These are phyloP conservation scores for Hyperoplus lanceolatus DNA, from an alignment of 2,797 vertebrate species.

Conservation along the genomic window DNA sequence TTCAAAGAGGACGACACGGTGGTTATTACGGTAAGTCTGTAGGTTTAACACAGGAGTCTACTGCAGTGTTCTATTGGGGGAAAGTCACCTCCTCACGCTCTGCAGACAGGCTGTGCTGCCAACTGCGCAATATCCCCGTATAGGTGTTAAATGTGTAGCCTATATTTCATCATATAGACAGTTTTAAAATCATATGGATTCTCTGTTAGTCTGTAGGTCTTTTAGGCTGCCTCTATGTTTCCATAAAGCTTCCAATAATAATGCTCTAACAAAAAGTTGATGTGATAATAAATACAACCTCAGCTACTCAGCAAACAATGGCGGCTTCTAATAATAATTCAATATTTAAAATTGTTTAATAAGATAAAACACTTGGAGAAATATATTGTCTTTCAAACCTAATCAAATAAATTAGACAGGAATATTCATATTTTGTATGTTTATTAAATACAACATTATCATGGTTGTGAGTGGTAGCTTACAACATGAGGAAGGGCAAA, in stretches of 20 bases:
- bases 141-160: neutral
- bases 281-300: neutral
- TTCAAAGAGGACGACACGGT: conserved; percentile 96
- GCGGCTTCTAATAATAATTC: neutral
- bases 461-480: neutral
- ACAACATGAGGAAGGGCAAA: too few relatives aligned
- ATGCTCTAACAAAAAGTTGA: neutral
- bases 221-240: neutral
- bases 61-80: conserved; percentile 27
- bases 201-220: neutral
- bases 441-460: neutral
- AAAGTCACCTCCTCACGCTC: conserved; percentile 44
- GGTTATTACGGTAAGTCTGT: conserved; percentile 89
- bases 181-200: neutral
- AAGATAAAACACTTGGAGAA: neutral
- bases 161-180: too few relatives aligned
- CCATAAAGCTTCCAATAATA: neutral
- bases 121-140: conserved; percentile 39
- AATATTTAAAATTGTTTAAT: neutral
- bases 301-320: too few relatives aligned
- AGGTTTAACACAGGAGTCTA: neutral
- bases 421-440: neutral
- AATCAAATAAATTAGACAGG: neutral
- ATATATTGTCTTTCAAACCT: neutral
- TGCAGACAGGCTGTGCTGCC: conserved; percentile 37